phyloP scores from a whole-genome alignment of 2,113 vertebrate genomes.

The Gymnorhina tibicen region DNA sequence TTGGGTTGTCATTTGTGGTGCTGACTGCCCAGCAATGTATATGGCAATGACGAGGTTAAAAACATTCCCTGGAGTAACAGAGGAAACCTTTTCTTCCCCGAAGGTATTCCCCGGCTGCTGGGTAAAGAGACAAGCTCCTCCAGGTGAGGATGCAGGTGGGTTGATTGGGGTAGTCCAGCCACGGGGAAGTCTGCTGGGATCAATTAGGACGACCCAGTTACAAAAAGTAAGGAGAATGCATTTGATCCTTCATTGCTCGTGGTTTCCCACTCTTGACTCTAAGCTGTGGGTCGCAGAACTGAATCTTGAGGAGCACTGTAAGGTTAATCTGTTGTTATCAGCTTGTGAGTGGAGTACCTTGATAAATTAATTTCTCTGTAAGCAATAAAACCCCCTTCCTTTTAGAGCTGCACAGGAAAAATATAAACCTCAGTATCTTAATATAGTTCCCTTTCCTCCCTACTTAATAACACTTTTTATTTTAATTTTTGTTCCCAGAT shows the following conservation, averaged over 20 bases:
- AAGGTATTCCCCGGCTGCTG: constrained; percentile 5
- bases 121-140: neutral
- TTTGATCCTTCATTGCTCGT: neutral
- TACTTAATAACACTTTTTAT: neutral
- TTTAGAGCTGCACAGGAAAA: neutral
- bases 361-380: neutral
- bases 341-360: neutral
- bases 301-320: neutral
- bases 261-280: constrained; percentile 1
- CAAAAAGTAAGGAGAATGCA: neutral
- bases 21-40: neutral
- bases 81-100: neutral
- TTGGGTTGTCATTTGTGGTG: neutral
- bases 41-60: neutral
- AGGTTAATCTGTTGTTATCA: neutral
- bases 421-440: neutral
- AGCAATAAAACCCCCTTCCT: neutral
- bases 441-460: neutral
- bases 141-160: constrained; percentile 36
- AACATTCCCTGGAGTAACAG: neutral
- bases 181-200: constrained; percentile 48
- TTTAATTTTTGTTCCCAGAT: neutral
- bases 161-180: constrained; percentile 33
- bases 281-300: neutral
- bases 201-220: constrained; percentile 63